Evolutionary conservation across 2,797 vertebrate genomes (phyloP), one percentile per base, ranked within the genome.

Genomic region (Platalea minor): DNA sequence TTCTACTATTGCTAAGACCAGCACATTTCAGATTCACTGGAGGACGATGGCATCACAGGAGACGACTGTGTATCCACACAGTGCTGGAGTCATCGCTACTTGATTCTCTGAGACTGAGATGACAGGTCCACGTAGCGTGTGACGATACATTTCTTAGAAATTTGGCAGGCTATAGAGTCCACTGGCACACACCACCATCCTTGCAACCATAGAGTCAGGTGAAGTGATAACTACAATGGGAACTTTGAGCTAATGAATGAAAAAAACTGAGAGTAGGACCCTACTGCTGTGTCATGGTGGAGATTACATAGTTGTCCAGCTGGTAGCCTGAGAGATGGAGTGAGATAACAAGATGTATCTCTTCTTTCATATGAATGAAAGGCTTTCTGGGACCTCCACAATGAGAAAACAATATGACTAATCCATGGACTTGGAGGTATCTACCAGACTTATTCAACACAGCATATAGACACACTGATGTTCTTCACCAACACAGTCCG

Each of bases 231-330:
- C 20, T 41, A 8, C 37, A 57, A 13, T 20, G 9, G 25, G 10
- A 72, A 50, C n/a, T 74, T 6, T 35, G 31, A 89, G 28, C 6
- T 67, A 79, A 75, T 31, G 13, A 63, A 56, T 51, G 5, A 45
- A 57, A 73, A 84, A 75, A 74, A 0, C 2, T 24, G 17, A 73
- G 24, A 70, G 35, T 13, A 51, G 18, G 18, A 64, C 8, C 15
- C 3, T 60, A 41, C 10, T 1, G 0, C 5, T 20, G 5, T 50
- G 28, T 37, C 13, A 25, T 9, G 23, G 15, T 10, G 11, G 39
- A 51, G 7, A 83, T 61, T 39, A 39, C 4, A n/a, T 28, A 11
- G 37, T 23, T 89, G 15, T 57, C n/a, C 33, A 65, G 11, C 6
- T 63, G 10, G 26, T 56, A 64, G 8, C 16, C 68, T 51, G 18